A percentile compares a stretch with the other conserved stretches of the same genome.
Evolutionary conservation across 2,113 vertebrate genomes (phyloP).

Genomic region (Rostratula benghalensis): DNA sequence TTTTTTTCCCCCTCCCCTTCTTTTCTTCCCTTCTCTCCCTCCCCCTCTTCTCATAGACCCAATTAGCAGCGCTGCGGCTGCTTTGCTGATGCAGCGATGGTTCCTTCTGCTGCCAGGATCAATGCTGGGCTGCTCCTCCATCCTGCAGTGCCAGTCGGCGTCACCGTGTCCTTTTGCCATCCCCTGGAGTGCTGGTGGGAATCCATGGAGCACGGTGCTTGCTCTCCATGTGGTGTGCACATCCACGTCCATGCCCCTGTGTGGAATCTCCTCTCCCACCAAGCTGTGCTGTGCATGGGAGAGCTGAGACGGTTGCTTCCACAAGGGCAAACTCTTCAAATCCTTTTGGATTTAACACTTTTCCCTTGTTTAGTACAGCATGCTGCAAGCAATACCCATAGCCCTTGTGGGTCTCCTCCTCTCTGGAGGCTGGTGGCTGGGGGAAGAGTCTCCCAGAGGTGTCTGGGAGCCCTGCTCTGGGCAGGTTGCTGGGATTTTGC

Average conservation of each 20-base stretch:
- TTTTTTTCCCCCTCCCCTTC: background rate
- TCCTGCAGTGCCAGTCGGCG: background rate
- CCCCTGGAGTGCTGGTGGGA: background rate
- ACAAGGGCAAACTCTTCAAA: background rate
- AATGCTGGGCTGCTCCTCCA: background rate
- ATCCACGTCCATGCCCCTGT: accelerated
- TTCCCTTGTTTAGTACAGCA: background rate
- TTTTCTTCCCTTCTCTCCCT: background rate
- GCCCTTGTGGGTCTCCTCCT: background rate
- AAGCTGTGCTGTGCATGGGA: background rate
- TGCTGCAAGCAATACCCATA: background rate
- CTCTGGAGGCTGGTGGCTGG: background rate
- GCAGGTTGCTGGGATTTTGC: background rate
- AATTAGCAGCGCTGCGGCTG: background rate
- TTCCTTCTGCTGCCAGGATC: background rate
- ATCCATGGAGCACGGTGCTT: background rate
- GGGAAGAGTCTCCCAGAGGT: background rate
- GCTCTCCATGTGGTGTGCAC: background rate
- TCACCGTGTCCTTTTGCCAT: background rate
- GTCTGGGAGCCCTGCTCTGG: background rate
- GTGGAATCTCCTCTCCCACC: background rate
- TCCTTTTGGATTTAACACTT: background rate
- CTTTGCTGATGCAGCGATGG: background rate
- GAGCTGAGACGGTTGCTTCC: background rate
- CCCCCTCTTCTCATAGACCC: background rate